Conservation (phyloP, 2,113 vertebrate species). For the Procavia capensis region DNA sequence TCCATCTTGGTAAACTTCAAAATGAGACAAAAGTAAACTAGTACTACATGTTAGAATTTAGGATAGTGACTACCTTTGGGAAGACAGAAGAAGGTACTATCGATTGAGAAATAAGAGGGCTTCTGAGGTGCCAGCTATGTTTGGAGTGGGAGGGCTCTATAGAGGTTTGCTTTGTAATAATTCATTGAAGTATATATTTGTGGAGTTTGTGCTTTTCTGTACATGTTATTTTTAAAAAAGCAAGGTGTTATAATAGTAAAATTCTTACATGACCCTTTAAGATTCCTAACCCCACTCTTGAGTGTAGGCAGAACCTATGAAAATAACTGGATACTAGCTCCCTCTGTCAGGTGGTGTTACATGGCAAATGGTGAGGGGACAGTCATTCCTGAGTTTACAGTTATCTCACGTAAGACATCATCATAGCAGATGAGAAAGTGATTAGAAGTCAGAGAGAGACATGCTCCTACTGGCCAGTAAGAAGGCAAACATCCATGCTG, state of each 20-base stretch:
- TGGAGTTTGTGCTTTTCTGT: background rate
- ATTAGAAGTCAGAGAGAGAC: background rate
- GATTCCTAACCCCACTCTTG: background rate
- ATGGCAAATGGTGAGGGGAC: background rate
- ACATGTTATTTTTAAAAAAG: background rate
- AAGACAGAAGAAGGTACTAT: background rate
- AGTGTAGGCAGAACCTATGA: background rate
- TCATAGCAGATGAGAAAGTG: no score
- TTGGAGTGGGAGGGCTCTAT: background rate
- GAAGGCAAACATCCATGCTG: background rate
- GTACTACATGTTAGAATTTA: no score
- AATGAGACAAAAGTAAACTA: background rate
- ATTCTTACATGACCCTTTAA: background rate
- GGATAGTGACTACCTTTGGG: background rate
- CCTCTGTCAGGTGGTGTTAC: background rate
- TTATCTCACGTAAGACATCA: no score
- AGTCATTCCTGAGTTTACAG: no score
- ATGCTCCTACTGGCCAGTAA: no score
- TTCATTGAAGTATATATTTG: no score
- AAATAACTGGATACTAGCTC: background rate
- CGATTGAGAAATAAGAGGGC: background rate
- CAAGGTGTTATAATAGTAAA: background rate
- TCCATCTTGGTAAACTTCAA: background rate
- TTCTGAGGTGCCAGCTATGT: background rate
- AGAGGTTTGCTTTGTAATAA: no score